Evolutionary conservation across 2,113 vertebrate species (phyloP).

Genomic region (Rhynchopsitta pachyrhyncha): DNA sequence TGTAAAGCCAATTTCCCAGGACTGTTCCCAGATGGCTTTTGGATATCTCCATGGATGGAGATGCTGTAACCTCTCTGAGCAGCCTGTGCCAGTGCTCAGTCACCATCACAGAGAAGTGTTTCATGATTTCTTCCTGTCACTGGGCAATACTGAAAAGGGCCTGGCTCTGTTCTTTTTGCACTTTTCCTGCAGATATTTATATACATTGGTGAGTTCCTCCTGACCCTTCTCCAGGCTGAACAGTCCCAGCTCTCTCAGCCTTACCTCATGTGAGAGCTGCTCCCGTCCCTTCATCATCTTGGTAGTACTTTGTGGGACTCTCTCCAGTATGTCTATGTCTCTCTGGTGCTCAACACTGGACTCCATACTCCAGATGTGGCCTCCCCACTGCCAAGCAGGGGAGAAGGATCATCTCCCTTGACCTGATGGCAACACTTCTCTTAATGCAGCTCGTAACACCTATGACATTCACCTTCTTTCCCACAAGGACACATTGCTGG

Average conservation of each 20-base stretch:
- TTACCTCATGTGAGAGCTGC: neutral
- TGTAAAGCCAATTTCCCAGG: neutral
- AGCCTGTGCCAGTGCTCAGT: neutral
- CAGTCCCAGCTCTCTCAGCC: neutral
- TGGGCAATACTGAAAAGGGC: neutral
- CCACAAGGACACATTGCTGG: neutral
- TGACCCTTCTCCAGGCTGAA: neutral
- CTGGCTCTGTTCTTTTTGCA: rapidly evolving
- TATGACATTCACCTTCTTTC: neutral
- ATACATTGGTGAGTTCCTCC: neutral
- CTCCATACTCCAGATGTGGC: neutral
- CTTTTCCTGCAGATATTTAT: neutral
- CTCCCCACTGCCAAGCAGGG: neutral
- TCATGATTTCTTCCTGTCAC: neutral
- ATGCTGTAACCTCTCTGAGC: neutral
- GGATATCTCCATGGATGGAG: neutral
- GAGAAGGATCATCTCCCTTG: neutral
- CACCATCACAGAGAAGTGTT: neutral
- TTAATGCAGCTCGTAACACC: neutral
- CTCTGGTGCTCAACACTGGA: neutral
- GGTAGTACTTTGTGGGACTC: neutral
- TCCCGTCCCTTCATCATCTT: neutral
- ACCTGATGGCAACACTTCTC: neutral
- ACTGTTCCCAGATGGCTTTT: neutral
- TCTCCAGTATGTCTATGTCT: neutral